Conservation (phyloP, 1,140 invertebrate genomes). For the Bombus difficillimus region DNA sequence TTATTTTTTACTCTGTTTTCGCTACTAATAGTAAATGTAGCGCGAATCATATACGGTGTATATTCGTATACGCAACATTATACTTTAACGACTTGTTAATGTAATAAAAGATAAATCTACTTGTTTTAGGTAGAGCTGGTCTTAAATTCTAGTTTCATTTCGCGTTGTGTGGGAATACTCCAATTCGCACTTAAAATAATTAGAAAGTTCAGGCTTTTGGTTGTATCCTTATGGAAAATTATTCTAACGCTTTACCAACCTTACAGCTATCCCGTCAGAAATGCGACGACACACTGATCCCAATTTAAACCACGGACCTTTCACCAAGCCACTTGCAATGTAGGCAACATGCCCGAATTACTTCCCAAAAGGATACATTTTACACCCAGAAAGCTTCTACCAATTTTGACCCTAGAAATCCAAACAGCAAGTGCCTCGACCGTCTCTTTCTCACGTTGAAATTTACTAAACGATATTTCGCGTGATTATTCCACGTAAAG, state of each 20-base stretch:
- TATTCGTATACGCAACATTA: background rate
- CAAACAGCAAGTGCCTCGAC: background rate
- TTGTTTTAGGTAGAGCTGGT: background rate
- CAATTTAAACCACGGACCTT: background rate
- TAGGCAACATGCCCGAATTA: background rate
- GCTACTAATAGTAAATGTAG: background rate
- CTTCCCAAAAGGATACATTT: background rate
- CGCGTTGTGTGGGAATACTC: background rate
- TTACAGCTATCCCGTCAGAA: background rate
- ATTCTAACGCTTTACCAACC: background rate
- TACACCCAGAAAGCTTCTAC: background rate
- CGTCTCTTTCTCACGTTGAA: too few species aligned
- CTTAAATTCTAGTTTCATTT: background rate
- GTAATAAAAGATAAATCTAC: background rate
- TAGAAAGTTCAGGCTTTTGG: background rate
- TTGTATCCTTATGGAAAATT: constrained; percentile 8
- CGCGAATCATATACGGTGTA: background rate
- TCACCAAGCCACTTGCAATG: background rate
- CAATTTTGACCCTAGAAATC: background rate
- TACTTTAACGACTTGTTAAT: background rate
- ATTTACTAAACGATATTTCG: background rate
- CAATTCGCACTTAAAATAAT: constrained; percentile 3
- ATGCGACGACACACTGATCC: background rate
- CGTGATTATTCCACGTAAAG: background rate
- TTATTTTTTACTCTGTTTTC: background rate